Evolutionary conservation across 2,888 invertebrate species (phyloP), one percentile per base, ranked within the genome.

Genomic region (Taphrorychus bicolor): DNA sequence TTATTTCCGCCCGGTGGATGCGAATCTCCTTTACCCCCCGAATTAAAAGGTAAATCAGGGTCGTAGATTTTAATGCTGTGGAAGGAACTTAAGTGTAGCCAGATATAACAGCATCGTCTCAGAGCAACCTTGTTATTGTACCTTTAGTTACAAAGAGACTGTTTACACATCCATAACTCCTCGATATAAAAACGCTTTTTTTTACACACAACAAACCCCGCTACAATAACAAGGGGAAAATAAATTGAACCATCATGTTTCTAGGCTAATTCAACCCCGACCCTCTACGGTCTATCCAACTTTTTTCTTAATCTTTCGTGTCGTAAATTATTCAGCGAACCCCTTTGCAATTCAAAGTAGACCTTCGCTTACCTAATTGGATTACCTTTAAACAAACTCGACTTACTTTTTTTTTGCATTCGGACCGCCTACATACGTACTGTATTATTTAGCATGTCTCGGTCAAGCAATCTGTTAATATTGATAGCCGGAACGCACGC

Each of bases 11-110:
- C 9, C 48, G n/a, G 53, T 32, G 22, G 24, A 53, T 11, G 24
- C 45, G 45, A 41, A 49, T 24, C 32, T 16, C 21, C n/a, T 54
- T 19, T 52, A 40, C 11, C 40, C n/a, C n/a, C 49, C n/a, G 49
- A 53, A 54, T 54, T 54, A 54, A 61, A 61, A 61, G 45, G 53
- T 61, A 57, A 61, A 57, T 61, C 53, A 52, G 42, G 32, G 32
- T 45, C 19, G 24, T 57, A 57, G 60, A 51, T 66, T 66, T 60
- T 66, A 60, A 60, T 60, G 17, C 51, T 23, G 45, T 45, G 5
- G 45, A 16, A 14, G 4, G 45, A 45, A 16, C n/a, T n/a, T n/a
- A n/a, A n/a, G n/a, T n/a, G n/a, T n/a, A n/a, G n/a, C n/a, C n/a
- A n/a, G n/a, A n/a, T n/a, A n/a, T n/a, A n/a, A n/a, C n/a, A n/a